Conservation (phyloP, 2,888 invertebrate species). For the Dryobotodes eremita region DNA sequence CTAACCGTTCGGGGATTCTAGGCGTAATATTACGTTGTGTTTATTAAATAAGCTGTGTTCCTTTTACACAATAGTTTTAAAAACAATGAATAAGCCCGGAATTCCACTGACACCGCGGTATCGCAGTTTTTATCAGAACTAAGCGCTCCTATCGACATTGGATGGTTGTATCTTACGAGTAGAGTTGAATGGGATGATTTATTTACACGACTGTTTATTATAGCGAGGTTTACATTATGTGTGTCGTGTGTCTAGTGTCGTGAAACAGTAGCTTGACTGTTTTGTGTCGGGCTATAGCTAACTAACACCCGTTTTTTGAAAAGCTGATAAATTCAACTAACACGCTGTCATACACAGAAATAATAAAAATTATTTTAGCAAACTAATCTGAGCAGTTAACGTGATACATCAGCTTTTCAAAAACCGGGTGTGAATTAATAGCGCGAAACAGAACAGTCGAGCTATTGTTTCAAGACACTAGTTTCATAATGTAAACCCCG, state of each 20-base stretch:
- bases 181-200: constrained; percentile 50
- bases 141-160: constrained; percentile 45
- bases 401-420: neutral
- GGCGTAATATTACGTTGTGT: neutral
- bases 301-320: neutral
- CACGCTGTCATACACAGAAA: neutral
- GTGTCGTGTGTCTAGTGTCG: neutral
- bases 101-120: constrained; percentile 47
- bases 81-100: constrained; percentile 58
- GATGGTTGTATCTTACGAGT: constrained; percentile 33
- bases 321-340: neutral
- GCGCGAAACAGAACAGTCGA: neutral
- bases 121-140: constrained; percentile 52
- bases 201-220: constrained; percentile 33
- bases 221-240: neutral
- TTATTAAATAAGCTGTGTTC: constrained; percentile 16
- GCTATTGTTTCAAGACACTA: neutral
- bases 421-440: neutral
- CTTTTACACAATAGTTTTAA: constrained; percentile 39
- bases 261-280: neutral
- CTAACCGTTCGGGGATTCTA: neutral
- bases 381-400: neutral
- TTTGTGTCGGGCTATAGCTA: neutral
- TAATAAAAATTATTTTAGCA: neutral
- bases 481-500: neutral